Evolutionary conservation across 2,888 invertebrate species (phyloP), one percentile per base, ranked within the genome.

Genomic region (Habroteleia sp.): DNA sequence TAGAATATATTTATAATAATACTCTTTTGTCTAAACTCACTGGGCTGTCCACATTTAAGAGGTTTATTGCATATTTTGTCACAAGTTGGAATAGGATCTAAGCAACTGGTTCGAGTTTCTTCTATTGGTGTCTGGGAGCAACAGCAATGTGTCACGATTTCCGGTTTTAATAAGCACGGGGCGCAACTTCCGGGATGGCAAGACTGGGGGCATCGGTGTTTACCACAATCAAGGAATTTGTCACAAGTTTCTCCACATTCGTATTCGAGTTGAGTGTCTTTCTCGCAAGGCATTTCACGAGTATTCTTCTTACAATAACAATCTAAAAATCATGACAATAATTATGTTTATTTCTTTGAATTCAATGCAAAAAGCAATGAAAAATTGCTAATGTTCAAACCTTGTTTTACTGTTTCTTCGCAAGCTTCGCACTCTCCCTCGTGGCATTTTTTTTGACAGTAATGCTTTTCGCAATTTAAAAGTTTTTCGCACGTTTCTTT

Each of bases 11-110:
- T n/a, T n/a, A n/a, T n/a, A n/a, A n/a, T n/a, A n/a, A n/a, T n/a
- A n/a, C n/a, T n/a, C n/a, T n/a, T n/a, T n/a, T n/a, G n/a, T n/a
- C n/a, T n/a, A n/a, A n/a, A n/a, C n/a, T n/a, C n/a, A 89, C 89
- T 85, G 5, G 89, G 88, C 41, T 87, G 89, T 6, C 90, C 90
- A 72, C 90, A 90, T 39, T 81, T 83, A 1, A 90, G 80, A 37
- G 74, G 80, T 77, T 89, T 89, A 4, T 79, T 86, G 80, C 92
- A 92, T 39, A 89, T 87, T 81, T 91, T 92, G 39, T 93, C 93
- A 88, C 97, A 98, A 27, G 93, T 91, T 0, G 96, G 95, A 77
- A 97, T 92, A 0, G 94, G 92, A 87, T 97, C 96, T 3, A 93
- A 90, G 87, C 97, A 97, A 4, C 91, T 91, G 44, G 89, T 90